Conservation (phyloP, 64 coral and sea anemone genomes). For the Acropora yongei region DNA sequence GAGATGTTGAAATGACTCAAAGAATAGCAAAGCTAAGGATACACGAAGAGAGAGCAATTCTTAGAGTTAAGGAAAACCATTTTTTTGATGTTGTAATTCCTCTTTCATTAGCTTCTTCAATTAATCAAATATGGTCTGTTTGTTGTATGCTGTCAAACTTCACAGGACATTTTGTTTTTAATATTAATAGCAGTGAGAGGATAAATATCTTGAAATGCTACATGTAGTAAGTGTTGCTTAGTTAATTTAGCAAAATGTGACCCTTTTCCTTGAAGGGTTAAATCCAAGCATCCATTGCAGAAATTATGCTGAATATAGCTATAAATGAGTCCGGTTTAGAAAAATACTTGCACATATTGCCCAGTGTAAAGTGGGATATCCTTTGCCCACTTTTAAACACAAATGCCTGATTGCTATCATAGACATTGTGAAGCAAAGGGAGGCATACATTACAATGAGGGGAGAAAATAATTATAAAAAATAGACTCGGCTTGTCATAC, state of each 20-base stretch:
- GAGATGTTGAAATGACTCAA: slow-evolving; percentile 36
- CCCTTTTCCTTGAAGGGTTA: too few species aligned
- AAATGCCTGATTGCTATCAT: too few species aligned
- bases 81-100: slow-evolving; percentile 51
- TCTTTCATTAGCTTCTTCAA: background rate
- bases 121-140: slow-evolving; percentile 67
- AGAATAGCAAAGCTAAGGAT: background rate
- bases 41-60: slow-evolving; percentile 40
- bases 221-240: too few species aligned
- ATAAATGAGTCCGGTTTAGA: too few species aligned
- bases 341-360: too few species aligned
- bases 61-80: slow-evolving; percentile 19
- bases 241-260: too few species aligned
- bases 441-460: background rate
- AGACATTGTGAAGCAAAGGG: too few species aligned
- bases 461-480: background rate
- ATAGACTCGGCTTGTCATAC: background rate
- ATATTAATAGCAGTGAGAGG: too few species aligned
- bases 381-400: too few species aligned
- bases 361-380: too few species aligned
- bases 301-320: background rate
- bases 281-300: too few species aligned
- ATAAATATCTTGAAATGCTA: too few species aligned
- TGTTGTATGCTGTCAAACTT: slow-evolving; percentile 62
- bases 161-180: background rate